phyloP scores from a whole-genome alignment of 2,113 vertebrate genomes.

The Lates calcarifer region DNA sequence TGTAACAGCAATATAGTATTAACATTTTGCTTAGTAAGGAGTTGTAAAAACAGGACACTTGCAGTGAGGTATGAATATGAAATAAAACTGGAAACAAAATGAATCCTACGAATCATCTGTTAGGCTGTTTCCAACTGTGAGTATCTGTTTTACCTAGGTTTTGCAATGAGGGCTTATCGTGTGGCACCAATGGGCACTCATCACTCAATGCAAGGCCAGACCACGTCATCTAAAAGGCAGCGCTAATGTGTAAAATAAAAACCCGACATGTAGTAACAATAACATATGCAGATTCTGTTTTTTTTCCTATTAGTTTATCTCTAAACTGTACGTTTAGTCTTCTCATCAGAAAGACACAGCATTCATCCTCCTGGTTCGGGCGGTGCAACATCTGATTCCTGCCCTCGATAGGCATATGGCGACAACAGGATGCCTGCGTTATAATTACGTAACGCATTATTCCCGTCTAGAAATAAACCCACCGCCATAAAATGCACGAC shows the following conservation, averaged over 20 bases:
- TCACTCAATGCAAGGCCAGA: slow-evolving; percentile 6
- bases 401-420: slow-evolving; percentile 59
- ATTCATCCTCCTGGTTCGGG: not conserved
- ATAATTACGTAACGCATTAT: slow-evolving; percentile 78
- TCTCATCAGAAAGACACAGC: not conserved
- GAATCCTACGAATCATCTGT: not conserved
- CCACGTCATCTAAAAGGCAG: slow-evolving; percentile 54
- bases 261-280: not conserved
- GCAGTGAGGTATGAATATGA: not conserved
- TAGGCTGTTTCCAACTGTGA: not conserved
- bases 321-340: not conserved
- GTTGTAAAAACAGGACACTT: not conserved
- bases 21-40: not conserved
- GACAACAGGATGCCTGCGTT: slow-evolving; percentile 60
- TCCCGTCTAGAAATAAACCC: slow-evolving; percentile 54
- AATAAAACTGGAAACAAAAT: not conserved
- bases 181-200: not conserved
- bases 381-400: slow-evolving; percentile 45
- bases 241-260: slow-evolving; percentile 32
- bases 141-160: not conserved
- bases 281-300: not conserved
- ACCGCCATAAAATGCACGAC: not conserved
- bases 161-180: not conserved
- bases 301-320: not conserved
- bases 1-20: too few species aligned